Percentiles rank a stretch among this genome's conserved stretches.
These are phyloP conservation scores for Chymomyza costata DNA, from an alignment of 1,140 invertebrate species.

Conservation along the genomic window DNA sequence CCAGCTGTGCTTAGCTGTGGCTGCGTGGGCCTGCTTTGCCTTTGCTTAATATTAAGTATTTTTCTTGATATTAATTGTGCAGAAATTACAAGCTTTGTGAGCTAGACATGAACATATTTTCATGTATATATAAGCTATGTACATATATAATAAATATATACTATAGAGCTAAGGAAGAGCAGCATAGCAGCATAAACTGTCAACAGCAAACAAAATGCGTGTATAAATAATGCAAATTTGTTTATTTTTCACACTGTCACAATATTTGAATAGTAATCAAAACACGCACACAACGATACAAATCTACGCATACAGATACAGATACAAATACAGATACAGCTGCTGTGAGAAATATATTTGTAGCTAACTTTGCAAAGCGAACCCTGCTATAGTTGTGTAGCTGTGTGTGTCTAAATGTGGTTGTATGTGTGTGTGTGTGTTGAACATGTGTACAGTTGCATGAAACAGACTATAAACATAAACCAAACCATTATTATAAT, in stretches of 20 bases:
- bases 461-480: slow-evolving; percentile 59
- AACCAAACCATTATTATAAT: slow-evolving; percentile 66
- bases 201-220: slow-evolving; percentile 37
- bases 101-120: no score
- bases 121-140: no score
- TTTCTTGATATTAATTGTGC: slow-evolving; percentile 46
- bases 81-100: no score
- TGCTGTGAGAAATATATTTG: background rate
- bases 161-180: no score
- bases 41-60: no score
- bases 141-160: no score
- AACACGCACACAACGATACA: slow-evolving; percentile 19
- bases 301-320: no score
- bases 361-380: no score
- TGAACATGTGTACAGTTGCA: slow-evolving; percentile 25
- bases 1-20: background rate
- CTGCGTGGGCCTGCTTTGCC: no score
- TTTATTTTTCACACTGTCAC: slow-evolving; percentile 61
- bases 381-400: background rate
- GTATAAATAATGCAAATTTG: slow-evolving; percentile 62
- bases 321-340: background rate
- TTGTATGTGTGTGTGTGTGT: slow-evolving; percentile 4
- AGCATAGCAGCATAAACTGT: slow-evolving; percentile 12
- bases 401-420: slow-evolving; percentile 14
- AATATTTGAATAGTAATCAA: slow-evolving; percentile 63